These are phyloP conservation scores for Neolamprologus sp. DNA, from an alignment of 2,113 vertebrate genomes.

Conservation along the genomic window DNA sequence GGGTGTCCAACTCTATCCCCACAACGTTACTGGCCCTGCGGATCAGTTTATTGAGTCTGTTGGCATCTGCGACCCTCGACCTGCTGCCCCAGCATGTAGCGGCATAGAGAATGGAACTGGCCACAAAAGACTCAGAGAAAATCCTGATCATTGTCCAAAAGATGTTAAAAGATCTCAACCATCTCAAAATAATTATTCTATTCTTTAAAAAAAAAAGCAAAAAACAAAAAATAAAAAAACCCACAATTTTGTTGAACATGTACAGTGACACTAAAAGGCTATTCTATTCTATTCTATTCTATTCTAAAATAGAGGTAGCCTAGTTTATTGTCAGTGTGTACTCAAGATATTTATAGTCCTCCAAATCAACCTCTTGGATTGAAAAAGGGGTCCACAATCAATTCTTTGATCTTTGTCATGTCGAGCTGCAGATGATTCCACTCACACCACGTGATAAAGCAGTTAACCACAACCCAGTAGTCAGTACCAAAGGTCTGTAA, in stretches of 20 bases:
- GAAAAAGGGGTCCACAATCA: not conserved
- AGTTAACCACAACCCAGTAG: not conserved
- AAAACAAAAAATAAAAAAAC: rapidly evolving
- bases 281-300: not conserved
- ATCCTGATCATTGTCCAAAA: not conserved
- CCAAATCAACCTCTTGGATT: not conserved
- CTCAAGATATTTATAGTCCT: not conserved
- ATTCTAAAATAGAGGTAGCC: not conserved
- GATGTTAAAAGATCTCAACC: not conserved
- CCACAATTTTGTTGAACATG: not conserved
- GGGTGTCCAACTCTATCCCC: not conserved
- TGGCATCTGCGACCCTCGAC: not conserved
- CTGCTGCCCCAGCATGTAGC: not conserved
- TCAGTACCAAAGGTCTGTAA: not conserved
- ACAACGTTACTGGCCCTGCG: not conserved
- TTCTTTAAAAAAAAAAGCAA: not conserved
- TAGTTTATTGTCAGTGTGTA: not conserved
- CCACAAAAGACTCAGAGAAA: not conserved
- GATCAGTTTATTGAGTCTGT: not conserved
- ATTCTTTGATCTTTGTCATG: not conserved
- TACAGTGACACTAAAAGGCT: not conserved
- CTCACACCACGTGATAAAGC: not conserved
- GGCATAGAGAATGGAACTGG: not conserved
- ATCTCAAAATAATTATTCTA: not conserved
- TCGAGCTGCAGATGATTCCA: not conserved